These are phyloP conservation scores for Psittacara wagleri DNA, from an alignment of 2,113 vertebrate species.

Conservation along the genomic window DNA sequence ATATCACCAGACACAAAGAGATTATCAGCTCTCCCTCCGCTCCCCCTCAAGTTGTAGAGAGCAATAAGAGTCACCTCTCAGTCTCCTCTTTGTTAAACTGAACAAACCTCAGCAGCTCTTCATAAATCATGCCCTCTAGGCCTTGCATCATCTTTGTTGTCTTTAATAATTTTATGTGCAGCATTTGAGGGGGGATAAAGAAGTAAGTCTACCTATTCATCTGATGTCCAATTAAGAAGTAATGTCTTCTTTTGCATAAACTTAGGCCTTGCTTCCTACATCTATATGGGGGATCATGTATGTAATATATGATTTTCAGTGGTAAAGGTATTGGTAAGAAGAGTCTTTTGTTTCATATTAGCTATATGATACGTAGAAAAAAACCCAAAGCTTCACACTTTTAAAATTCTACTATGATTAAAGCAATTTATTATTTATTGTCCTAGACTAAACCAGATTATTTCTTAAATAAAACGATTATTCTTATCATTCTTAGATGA, in stretches of 20 bases:
- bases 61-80: background rate
- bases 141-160: background rate
- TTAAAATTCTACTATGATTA: background rate
- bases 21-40: background rate
- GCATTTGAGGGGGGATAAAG: background rate
- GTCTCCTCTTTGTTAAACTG: background rate
- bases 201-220: background rate
- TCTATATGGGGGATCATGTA: background rate
- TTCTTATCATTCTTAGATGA: background rate
- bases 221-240: background rate
- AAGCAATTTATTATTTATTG: background rate
- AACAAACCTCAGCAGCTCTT: background rate
- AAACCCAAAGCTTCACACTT: fast-evolving
- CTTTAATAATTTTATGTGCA: background rate
- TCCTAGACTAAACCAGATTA: background rate
- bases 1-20: background rate
- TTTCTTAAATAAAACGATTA: background rate
- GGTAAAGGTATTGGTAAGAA: background rate
- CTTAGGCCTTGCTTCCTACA: background rate
- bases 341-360: background rate
- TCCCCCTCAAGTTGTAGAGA: background rate
- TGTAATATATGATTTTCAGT: background rate
- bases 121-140: background rate
- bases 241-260: background rate
- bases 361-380: background rate